Evolutionary conservation across 2,113 vertebrate species (phyloP), one percentile per base, ranked within the genome.

Genomic region (Thymallus thymallus): DNA sequence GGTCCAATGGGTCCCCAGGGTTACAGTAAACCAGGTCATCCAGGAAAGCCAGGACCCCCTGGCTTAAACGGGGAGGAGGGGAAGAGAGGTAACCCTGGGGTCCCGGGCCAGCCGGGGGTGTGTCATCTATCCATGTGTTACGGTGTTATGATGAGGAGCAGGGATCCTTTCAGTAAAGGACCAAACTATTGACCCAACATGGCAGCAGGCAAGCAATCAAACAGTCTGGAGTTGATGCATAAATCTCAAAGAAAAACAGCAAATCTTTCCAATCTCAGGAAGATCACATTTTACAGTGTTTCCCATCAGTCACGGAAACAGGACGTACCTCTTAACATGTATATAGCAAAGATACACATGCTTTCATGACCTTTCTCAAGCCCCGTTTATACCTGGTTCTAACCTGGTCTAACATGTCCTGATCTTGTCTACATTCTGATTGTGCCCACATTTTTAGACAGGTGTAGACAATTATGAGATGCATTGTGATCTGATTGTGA

Each of bases 91-190:
- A 90, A 88, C 69, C 92, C 93, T 45, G 97, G 97, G 45, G 91
- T 90, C 2, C 92, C 93, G 26, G 97, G 97, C 23, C 84, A 94
- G 1, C 95, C 96, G 67, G 97, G 97, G 75, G 90, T 95, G 77
- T 99, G 97, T 76, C 96, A 98, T 78, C 96, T 95, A 45, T 95
- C 96, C 0, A 82, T 97, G 56, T 99, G 97, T 88, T 97, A 98
- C 65, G 91, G 94, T 81, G 91, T 92, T 61, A 93, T 96, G 88
- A 94, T 95, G 74, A 92, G 96, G 79, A 93, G 29, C 62, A 24
- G 94, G 90, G 94, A 96, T 90, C 92, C 95, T 60, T 98, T 96
- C 85, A 94, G 94, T 90, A 99, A 99, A 94, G 97, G 97, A 86
- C 97, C 97, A 85, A 97, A 95, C 90, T 98, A 98, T 94, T 99